Percentiles rank a stretch among this genome's conserved stretches.
These are phyloP conservation scores for Chalcosyrphus nemorum DNA, from an alignment of 2,888 invertebrate genomes.

Conservation along the genomic window DNA sequence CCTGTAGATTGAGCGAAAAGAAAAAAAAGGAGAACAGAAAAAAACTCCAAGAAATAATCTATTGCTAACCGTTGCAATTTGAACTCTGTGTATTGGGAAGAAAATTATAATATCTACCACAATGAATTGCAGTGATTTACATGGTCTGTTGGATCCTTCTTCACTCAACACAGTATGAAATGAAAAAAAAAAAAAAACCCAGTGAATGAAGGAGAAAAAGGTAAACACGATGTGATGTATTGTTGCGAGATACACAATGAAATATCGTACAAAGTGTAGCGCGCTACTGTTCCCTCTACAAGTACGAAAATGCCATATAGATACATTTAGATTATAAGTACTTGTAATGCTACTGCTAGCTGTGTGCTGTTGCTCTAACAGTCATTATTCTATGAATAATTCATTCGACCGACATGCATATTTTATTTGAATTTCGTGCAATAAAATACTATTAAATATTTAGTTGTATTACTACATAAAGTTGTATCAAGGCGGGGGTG, in stretches of 20 bases:
- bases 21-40: not conserved
- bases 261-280: slow-evolving; percentile 58
- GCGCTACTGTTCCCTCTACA: slow-evolving; percentile 18
- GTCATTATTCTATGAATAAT: slow-evolving; percentile 81
- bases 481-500: slow-evolving; percentile 44
- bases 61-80: slow-evolving; percentile 38
- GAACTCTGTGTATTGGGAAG: slow-evolving; percentile 46
- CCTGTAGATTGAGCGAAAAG: not conserved
- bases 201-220: slow-evolving; percentile 36
- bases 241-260: slow-evolving; percentile 67
- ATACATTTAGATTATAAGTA: slow-evolving; percentile 71
- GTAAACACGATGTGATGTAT: slow-evolving; percentile 70
- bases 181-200: not conserved
- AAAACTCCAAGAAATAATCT: slow-evolving; percentile 22
- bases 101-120: slow-evolving; percentile 60
- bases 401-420: slow-evolving; percentile 81
- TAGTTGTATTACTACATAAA: slow-evolving; percentile 76
- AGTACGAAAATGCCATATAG: slow-evolving; percentile 62
- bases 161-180: slow-evolving; percentile 25
- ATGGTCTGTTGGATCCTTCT: slow-evolving; percentile 60
- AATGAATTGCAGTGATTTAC: slow-evolving; percentile 69
- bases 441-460: slow-evolving; percentile 82
- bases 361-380: slow-evolving; percentile 69
- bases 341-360: slow-evolving; percentile 64
- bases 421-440: slow-evolving; percentile 81